Evolutionary conservation across 2,888 invertebrate species (phyloP).

Genomic region (Spisula solida): DNA sequence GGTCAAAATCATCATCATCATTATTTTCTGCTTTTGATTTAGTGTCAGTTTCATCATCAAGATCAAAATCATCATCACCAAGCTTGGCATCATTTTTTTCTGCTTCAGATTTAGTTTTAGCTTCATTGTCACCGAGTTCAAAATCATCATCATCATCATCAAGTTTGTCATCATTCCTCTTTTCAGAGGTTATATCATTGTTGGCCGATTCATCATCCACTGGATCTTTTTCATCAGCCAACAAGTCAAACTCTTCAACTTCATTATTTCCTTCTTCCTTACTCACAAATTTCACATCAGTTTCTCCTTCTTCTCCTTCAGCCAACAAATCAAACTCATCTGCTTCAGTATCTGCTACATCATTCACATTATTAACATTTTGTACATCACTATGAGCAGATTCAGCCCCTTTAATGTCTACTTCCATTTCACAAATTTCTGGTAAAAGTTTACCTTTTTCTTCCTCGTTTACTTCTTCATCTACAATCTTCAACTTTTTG

Average conservation of each 20-base stretch:
- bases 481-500: neutral
- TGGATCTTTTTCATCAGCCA: neutral
- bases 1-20: conserved; percentile 54
- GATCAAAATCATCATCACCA: conserved; percentile 30
- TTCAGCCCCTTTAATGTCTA: neutral
- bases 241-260: conserved; percentile 19
- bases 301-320: neutral
- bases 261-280: neutral
- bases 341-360: conserved; percentile 23
- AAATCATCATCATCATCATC: conserved; percentile 46
- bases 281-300: neutral
- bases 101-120: too few species aligned
- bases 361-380: conserved; percentile 17
- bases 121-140: conserved; percentile 57
- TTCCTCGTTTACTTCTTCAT: conserved; percentile 21
- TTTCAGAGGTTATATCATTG: too few species aligned
- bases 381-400: neutral
- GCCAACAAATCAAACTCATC: conserved; percentile 15
- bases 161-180: neutral
- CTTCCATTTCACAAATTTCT: neutral
- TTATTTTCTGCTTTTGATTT: conserved; percentile 28
- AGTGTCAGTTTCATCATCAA: neutral
- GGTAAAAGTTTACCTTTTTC: neutral
- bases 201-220: neutral
- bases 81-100: too few species aligned